Base-by-base conservation (phyloP, 2,797 vertebrate genomes). In the Falco naumanni region DNA sequence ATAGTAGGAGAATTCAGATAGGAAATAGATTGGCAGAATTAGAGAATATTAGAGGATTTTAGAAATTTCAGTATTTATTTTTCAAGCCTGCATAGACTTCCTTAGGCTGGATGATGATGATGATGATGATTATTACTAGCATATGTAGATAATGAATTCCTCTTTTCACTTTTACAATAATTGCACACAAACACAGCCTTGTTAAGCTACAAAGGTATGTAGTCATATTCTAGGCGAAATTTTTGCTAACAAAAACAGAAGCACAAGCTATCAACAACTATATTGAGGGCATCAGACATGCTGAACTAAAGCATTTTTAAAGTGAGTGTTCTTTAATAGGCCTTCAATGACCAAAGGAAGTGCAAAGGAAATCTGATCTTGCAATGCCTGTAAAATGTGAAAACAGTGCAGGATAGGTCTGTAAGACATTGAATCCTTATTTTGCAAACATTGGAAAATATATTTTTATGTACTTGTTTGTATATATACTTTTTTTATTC, bases 161-260 rank as follows among this genome's bases (percentile, higher is more conserved):
- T 65, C 14, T 82, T 78, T 65, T 61, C 9, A 24, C 2, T 69
- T 80, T 47, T 60, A 16, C 21, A 56, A n/a, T 57, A 45, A n/a
- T 14, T 48, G 1, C 21, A 53, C 12, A 33, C 3, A 65, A 87
- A 48, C 10, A 26, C 3, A 51, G n/a, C 6, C 0, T 1, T 72
- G 3, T 39, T 69, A 65, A 63, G 16, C 29, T 59, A 50, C 17
- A 29, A 20, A 78, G 7, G 31, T 26, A 77, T 9, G 8, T 2
- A 33, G 3, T 53, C 16, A 33, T 43, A 54, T 16, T 61, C 25
- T 22, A 50, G 13, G 25, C 50, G 14, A 61, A 15, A 1, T 43
- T 71, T 50, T 54, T 76, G 29, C 33, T 61, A 4, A 34, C 8
- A 80, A 65, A 57, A 24, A 41, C 9, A 65, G 18, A 15, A 82